Base-by-base conservation (phyloP, 1,140 invertebrate species). In the Maniola jurtina region DNA sequence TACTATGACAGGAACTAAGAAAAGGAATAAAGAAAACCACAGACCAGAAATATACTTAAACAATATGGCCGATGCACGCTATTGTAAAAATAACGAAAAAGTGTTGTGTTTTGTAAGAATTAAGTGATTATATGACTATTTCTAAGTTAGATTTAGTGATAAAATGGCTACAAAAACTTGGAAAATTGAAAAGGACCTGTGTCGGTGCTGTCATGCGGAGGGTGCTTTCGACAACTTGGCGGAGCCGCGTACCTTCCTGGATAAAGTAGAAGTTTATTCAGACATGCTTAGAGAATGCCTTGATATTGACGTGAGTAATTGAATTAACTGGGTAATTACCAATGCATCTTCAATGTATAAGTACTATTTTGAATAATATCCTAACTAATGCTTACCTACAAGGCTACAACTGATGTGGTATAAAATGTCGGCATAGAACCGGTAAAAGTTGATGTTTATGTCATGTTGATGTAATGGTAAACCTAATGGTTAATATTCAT, bases 151-250 rank as follows among this genome's bases (percentile, higher is more conserved):
- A 34, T 55, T 55, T 55, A 34, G 16, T 55, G 33, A 34, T 34
- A 55, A 79, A 72, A 88, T 88, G 85, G 72, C 79, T 33, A 45
- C 54, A 35, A 73, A 78, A 69, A 70, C 52, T 45, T 82, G 79
- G 76, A 79, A 75, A 64, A 35, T 85, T 34, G 83, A 84, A 25
- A 77, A 73, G 11, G 76, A 82, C 61, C 71, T 88, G 50, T 88
- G 84, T 64, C 75, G 86, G 14, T 86, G 86, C 65, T 88, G 86
- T 77, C 86, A 83, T 57, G 67, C 76, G 7, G 80, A 86, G 58
- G 86, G 84, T 11, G 55, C 68, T 5, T 86, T 83, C 66, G 72
- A 75, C 45, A 81, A 84, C 57, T 73, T 88, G 38, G 73, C 83
- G 9, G 74, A 71, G 54, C 68, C 77, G 13, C 71, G 64, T 57